Evolutionary conservation across 2,888 invertebrate genomes (phyloP), one percentile per base, ranked within the genome.

Genomic region (Bugula neritina): DNA sequence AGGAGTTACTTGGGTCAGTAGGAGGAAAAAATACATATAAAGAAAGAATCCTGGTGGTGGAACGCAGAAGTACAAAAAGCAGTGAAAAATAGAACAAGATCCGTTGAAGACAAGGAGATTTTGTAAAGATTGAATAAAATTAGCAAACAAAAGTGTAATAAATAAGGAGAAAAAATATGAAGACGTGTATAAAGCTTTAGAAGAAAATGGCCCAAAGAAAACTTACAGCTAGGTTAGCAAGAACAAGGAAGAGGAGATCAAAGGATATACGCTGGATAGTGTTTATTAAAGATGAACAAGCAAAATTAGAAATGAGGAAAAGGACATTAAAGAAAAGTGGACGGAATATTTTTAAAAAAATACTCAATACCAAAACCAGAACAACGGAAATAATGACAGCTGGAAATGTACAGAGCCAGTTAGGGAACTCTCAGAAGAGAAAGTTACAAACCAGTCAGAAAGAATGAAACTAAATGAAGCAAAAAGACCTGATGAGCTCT

Each of bases 141-240:
- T 17, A 52, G 52, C 17, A 52, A 52, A 17, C 10, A 52, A 17
- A 52, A 52, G 17, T 52, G 52, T 52, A 17, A 52, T 52, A 52
- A 17, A 10, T 10, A 52, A 52, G 52, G 52, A 52, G 52, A 52
- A 52, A 52, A 17, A 17, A 52, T 17, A 52, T 52, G 17, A 52
- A 52, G 52, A 52, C 10, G 10, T 52, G 52, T 52, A 52, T 52
- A 52, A 52, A n/a, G n/a, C n/a, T n/a, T n/a, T n/a, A n/a, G n/a
- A n/a, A n/a, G n/a, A n/a, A n/a, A n/a, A n/a, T n/a, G 52, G 52
- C 52, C 52, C 52, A 52, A 52, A 52, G 52, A 52, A 52, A 52
- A 52, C 17, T 13, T 52, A 52, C n/a, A n/a, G n/a, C n/a, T 17
- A 52, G 17, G 17, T 52, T 52, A 52, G 52, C 52, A 52, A 52